These are phyloP conservation scores for Parauchenoglanis ngamensis DNA, from an alignment of 2,797 vertebrate genomes.

Conservation along the genomic window DNA sequence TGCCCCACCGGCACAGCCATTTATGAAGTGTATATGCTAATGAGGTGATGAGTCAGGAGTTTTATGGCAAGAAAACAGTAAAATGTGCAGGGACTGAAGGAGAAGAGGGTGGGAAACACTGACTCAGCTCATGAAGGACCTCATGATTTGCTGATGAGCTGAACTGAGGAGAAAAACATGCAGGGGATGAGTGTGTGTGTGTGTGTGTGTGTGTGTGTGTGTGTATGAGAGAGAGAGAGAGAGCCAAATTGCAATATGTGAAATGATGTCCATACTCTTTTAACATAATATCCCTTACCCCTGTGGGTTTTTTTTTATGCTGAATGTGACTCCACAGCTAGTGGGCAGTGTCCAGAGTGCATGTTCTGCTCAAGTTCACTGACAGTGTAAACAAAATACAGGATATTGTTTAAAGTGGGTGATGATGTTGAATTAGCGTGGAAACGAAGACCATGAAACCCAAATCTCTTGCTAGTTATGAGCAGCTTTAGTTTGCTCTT, in stretches of 20 bases:
- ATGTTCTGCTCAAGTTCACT: neutral
- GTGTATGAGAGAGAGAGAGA: neutral
- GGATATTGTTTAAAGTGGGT: neutral
- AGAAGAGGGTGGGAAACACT: slow-evolving; percentile 11
- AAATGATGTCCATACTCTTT: neutral
- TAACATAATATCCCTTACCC: neutral
- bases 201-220: neutral
- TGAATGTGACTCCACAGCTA: slow-evolving; percentile 62
- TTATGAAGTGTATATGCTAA: slow-evolving; percentile 46
- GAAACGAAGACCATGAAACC: neutral
- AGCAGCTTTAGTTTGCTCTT: neutral
- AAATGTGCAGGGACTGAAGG: slow-evolving; percentile 16
- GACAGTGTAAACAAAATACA: neutral
- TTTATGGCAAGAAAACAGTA: slow-evolving; percentile 16
- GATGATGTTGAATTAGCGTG: neutral
- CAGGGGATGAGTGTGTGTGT: neutral
- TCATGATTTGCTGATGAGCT: slow-evolving; percentile 28
- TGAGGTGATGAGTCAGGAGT: slow-evolving; percentile 36
- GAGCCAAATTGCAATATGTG: neutral
- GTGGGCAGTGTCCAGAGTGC: slow-evolving; percentile 68
- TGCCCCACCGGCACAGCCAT: neutral
- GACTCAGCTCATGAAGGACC: slow-evolving; percentile 57
- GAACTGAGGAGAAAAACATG: neutral
- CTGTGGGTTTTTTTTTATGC: neutral
- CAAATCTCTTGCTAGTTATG: neutral